Base-by-base conservation (phyloP, 23 tunicate species). In the Corella eumyota region DNA sequence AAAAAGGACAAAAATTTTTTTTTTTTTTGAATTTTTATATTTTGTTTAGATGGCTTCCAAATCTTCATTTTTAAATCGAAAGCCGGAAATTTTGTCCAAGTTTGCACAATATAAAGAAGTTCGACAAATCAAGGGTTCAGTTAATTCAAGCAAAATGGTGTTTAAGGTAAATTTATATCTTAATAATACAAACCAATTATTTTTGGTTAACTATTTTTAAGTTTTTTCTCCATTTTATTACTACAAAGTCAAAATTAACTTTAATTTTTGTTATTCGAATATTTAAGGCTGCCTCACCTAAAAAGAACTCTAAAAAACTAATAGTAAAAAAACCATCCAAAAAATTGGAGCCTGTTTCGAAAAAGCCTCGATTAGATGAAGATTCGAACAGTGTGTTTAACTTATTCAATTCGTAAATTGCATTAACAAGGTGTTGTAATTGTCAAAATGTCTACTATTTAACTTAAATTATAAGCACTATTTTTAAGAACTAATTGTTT, bases 331-430 rank as follows among this genome's bases (percentile, higher is more conserved):
- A 58, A 36, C 50, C 29, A 22, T 24, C 67, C 5, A 35, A 62
- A 62, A 6, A 19, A 7, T 11, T 15, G 11, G 53, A 19, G 11
- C 36, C 35, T 58, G 9, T 70, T 26, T 50, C 70, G 33, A 84
- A 68, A 36, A 84, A 69, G 55, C 71, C 71, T 23, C 55, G 69
- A 17, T 13, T 84, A n/a, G 76, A 84, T 46, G 94, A 84, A 75
- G 83, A 84, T 57, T 84, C 94, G 24, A 84, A 84, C 38, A 84
- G 94, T 34, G 69, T 84, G 26, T 84, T 84, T 69, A 56, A 69
- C 53, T 56, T 84, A 23, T 54, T 84, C n/a, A n/a, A n/a, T n/a
- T n/a, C n/a, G n/a, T n/a, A n/a, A n/a, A n/a, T n/a, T n/a, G n/a
- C n/a, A n/a, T n/a, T n/a, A n/a, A n/a, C n/a, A n/a, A n/a, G n/a